Evolutionary conservation across 2,888 invertebrate genomes (phyloP), one percentile per base, ranked within the genome.

Genomic region (Aleiodes testaceus): DNA sequence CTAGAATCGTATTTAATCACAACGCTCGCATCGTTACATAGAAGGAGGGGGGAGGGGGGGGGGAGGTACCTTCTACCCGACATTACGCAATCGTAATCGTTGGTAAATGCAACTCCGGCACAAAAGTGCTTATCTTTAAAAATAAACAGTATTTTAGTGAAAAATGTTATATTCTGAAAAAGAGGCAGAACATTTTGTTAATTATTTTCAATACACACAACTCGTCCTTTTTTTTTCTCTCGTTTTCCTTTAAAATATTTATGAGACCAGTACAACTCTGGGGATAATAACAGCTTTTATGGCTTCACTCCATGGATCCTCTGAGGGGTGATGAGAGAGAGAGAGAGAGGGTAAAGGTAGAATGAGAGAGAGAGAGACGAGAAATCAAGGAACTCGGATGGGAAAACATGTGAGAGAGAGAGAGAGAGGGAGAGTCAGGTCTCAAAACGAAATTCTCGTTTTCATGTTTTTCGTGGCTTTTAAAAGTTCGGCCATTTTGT

Each of bases 281-380:
- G 61, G 68, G 65, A 71, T 66, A 72, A 72, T 64, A 69, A 72
- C 47, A 59, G 66, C 72, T 55, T 73, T 72, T 70, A 72, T 63
- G 74, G 68, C 70, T 69, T 69, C 63, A 69, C 69, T 69, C 72
- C 63, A 36, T 53, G 50, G 69, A 59, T 59, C 36, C 26, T 66
- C 63, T 63, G 36, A 69, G 36, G 59, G 68, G 68, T 55, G 49
- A 69, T 18, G 20, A 66, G 36, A 26, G 16, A 53, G 44, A 50
- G 26, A 22, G 44, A 9, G 49, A 36, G 63, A 68, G n/a, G n/a
- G n/a, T n/a, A 6, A 22, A 55, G 36, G 42, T 55, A 36, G 45
- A 26, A 59, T 14, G 30, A 0, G 42, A 36, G n/a, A 4, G 14
- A 36, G 18, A 42, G 42, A 59, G 18, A 42, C 16, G 59, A 59